A percentile compares a stretch with the other conserved stretches of the same genome.
phyloP scores from a whole-genome alignment of 2,113 vertebrate species.

The Thamnaconus septentrionalis region DNA sequence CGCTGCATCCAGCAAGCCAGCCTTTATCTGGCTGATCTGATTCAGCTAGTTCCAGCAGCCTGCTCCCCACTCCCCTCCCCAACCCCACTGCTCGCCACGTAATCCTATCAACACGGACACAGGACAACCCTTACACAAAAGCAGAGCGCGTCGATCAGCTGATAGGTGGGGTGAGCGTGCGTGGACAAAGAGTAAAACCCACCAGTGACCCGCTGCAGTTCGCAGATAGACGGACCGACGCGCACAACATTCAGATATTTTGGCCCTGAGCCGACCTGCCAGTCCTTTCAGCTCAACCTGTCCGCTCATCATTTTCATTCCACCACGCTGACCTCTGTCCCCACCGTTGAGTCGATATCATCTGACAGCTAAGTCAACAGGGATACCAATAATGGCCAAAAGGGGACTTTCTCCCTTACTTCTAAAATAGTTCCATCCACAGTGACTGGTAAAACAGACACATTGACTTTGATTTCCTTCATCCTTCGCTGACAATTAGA shows the following conservation, averaged over 20 bases:
- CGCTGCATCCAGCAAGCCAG: too few species aligned
- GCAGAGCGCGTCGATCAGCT: constrained; percentile 25
- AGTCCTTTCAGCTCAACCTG: constrained; percentile 17
- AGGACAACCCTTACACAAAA: constrained; percentile 41
- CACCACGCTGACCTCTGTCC: constrained; percentile 3
- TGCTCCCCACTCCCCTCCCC: neutral
- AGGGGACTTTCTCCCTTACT: too few species aligned
- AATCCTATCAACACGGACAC: constrained; percentile 20
- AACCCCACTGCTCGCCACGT: neutral
- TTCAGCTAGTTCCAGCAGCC: too few species aligned
- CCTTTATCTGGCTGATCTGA: too few species aligned
- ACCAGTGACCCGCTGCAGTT: constrained; percentile 37
- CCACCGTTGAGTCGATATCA: neutral
- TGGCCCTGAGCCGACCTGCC: constrained; percentile 32
- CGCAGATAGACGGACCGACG: constrained; percentile 38
- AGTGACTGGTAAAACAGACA: too few species aligned
- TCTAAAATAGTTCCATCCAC: too few species aligned
- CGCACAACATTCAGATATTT: constrained; percentile 56
- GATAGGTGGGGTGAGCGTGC: neutral
- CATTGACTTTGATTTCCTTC: too few species aligned
- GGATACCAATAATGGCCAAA: too few species aligned
- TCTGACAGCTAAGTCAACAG: too few species aligned
- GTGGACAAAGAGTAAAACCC: constrained; percentile 45
- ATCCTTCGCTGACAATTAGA: too few species aligned
- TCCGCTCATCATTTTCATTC: constrained; percentile 49